Evolutionary conservation across 2,888 invertebrate genomes (phyloP), one percentile per base, ranked within the genome.

Genomic region (Synergus umbraculus): DNA sequence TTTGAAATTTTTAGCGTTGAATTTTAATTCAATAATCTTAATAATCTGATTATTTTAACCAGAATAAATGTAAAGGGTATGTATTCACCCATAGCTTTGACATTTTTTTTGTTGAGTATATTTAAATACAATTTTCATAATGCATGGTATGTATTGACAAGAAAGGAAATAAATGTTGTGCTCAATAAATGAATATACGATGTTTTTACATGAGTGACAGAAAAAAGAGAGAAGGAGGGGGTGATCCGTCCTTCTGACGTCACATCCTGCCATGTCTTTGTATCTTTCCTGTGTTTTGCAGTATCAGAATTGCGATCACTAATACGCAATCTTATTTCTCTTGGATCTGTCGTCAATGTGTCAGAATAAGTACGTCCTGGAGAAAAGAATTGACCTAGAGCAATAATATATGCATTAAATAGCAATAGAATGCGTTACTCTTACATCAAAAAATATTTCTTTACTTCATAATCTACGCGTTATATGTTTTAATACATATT

Each of bases 221-320:
- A 78, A 82, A 83, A 81, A 81, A 79, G 80, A 82, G 82, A 80
- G 83, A 80, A 65, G 81, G 78, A 84, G 78, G 83, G 81, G 84
- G 86, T 86, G 83, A 85, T 84, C 81, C 86, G 88, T 85, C 89
- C 89, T 89, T 89, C 88, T 87, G 87, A 88, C 87, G 87, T 89
- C 88, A 89, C 85, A 86, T 89, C 88, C 88, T 86, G 89, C 86
- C 88, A 82, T 86, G 85, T 88, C 87, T 87, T 85, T 80, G 67
- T 85, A 78, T 78, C 78, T 82, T 80, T 80, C 79, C 67, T 69
- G 49, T 54, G 73, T 54, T 73, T 73, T 49, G 73, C 29, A 73
- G 37, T 73, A 73, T 73, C 37, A 9, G 54, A 54, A 73, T 73
- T 73, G 73, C 54, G 41, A 73, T 73, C 73, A 54, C 49, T 73